phyloP scores from a whole-genome alignment of 2,113 vertebrate species.

The Carollia perspicillata region DNA sequence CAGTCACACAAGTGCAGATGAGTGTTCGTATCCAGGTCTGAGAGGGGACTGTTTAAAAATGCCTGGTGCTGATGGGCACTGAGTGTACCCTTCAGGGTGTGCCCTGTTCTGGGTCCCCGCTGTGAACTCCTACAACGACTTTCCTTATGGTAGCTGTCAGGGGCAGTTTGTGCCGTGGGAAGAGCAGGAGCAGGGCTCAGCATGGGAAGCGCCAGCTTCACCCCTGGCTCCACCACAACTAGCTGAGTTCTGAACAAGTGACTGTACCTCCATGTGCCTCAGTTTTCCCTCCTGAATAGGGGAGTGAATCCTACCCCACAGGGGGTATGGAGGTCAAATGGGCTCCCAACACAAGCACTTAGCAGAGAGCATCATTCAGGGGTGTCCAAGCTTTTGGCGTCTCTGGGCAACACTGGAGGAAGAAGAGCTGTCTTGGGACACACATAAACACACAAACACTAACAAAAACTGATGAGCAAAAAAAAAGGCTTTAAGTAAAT shows the following conservation, averaged over 20 bases:
- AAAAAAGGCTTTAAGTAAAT: no score
- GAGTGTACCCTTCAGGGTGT: background rate
- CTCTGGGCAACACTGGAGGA: no score
- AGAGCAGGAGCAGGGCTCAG: background rate
- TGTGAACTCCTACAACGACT: background rate
- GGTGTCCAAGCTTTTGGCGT: no score
- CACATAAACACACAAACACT: no score
- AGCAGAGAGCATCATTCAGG: background rate
- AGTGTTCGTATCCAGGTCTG: background rate
- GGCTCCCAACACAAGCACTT: no score
- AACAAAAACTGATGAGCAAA: no score
- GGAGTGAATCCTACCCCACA: background rate
- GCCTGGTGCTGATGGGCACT: background rate
- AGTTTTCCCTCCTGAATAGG: no score
- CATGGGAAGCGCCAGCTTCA: background rate
- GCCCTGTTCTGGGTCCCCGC: background rate
- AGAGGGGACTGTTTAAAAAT: background rate
- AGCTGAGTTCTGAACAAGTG: background rate
- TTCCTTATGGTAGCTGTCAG: accelerated
- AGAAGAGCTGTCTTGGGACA: no score
- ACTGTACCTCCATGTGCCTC: background rate
- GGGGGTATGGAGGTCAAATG: background rate
- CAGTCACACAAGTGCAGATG: background rate
- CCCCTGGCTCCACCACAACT: background rate
- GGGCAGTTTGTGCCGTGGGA: accelerated